phyloP scores from a whole-genome alignment of 1,140 invertebrate species.

The Rhynchophorus ferrugineus region DNA sequence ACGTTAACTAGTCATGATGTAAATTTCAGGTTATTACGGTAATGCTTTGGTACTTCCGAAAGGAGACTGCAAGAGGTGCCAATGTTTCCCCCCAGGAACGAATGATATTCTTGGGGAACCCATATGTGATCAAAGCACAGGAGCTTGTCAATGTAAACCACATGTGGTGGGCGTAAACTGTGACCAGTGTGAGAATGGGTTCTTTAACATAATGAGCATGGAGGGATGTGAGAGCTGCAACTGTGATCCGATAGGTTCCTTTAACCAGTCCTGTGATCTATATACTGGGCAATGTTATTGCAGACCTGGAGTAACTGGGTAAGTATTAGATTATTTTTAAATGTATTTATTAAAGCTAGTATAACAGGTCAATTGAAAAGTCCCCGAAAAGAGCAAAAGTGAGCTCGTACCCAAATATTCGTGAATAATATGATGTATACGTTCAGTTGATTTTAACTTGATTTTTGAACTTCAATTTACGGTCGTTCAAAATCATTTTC shows the following conservation, averaged over 20 bases:
- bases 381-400: too few relatives aligned
- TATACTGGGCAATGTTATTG: conserved; percentile 79
- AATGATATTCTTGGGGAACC: conserved; percentile 56
- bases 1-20: too few relatives aligned
- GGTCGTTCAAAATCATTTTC: too few relatives aligned
- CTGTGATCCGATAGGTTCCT: conserved; percentile 79
- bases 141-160: conserved; percentile 79
- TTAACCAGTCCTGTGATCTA: conserved; percentile 74
- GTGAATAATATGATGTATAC: too few relatives aligned
- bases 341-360: too few relatives aligned
- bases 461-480: too few relatives aligned
- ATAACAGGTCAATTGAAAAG: too few relatives aligned
- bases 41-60: conserved; percentile 75
- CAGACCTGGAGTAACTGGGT: conserved; percentile 76
- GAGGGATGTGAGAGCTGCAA: conserved; percentile 80
- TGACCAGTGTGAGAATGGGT: conserved; percentile 79
- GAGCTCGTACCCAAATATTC: too few relatives aligned
- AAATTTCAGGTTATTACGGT: conserved; percentile 76
- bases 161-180: conserved; percentile 84
- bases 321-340: conserved; percentile 22
- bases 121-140: conserved; percentile 71
- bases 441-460: too few relatives aligned
- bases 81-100: conserved; percentile 77
- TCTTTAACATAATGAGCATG: conserved; percentile 72
- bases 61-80: conserved; percentile 76